Percentiles rank a stretch among this genome's conserved stretches.
Evolutionary conservation across 2,113 vertebrate species (phyloP).

Genomic region (Elephantulus edwardii): DNA sequence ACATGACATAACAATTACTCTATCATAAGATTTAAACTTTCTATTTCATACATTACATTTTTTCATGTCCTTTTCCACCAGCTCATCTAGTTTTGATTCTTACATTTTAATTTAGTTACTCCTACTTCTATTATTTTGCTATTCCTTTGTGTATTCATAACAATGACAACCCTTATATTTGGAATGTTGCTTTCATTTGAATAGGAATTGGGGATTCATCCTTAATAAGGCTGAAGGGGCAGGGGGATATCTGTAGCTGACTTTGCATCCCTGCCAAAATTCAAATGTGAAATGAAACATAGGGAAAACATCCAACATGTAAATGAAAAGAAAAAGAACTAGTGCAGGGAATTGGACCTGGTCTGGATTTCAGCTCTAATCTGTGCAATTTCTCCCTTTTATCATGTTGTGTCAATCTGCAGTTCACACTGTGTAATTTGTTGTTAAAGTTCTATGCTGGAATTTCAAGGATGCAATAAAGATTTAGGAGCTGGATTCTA

Average conservation of each 20-base stretch:
- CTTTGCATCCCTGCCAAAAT: neutral
- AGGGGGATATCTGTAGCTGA: constrained; percentile 49
- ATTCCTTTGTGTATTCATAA: neutral
- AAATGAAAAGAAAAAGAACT: neutral
- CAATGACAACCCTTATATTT: constrained; percentile 32
- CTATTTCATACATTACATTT: neutral
- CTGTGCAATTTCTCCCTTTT: constrained; percentile 7
- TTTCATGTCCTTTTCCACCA: neutral
- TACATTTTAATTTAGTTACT: too few relatives aligned
- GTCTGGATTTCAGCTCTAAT: constrained; percentile 40
- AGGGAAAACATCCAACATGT: constrained; percentile 50
- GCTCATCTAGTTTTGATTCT: constrained; percentile 11
- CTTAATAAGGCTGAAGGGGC: constrained; percentile 58
- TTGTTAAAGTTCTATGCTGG: constrained; percentile 46
- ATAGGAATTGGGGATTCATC: constrained; percentile 56
- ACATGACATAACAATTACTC: neutral
- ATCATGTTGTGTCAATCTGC: constrained; percentile 14
- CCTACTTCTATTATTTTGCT: neutral
- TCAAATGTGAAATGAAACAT: constrained; percentile 61
- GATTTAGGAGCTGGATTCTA: neutral
- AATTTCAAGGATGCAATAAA: neutral
- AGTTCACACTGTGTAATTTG: constrained; percentile 23
- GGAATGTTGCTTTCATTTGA: constrained; percentile 42
- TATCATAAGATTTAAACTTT: neutral
- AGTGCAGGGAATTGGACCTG: neutral